Base-by-base conservation (phyloP, 1,140 invertebrate genomes). In the Scaptomyza pallida region DNA sequence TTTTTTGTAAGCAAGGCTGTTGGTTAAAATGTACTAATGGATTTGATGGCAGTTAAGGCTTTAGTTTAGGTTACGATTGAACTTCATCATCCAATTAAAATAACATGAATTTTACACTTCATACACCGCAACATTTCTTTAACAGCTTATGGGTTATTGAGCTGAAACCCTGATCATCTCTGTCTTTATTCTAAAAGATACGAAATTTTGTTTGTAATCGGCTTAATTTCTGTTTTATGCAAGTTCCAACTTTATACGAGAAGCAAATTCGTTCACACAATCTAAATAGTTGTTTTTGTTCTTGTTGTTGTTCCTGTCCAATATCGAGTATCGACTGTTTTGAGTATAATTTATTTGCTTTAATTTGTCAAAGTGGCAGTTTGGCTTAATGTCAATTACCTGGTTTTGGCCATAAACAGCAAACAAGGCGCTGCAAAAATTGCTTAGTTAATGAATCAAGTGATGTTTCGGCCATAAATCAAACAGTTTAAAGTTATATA, bases 371-470 rank as follows among this genome's bases (percentile, higher is more conserved):
- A 73, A 52, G 50, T 60, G 72, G 30, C 65, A 62, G 44, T 35
- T 70, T 70, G 51, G 51, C 75, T 61, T 68, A 63, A 77, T 82
- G 62, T 55, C 69, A 82, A 81, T 77, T 77, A 56, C 64, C 68
- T 65, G 35, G 78, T 73, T 65, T 47, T 57, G 56, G 35, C 78
- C 78, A 61, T 54, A 73, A 45, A 57, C 44, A 23, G 62, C 13
- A 19, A 35, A 1, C 26, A 30, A 33, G 30, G 43, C 43, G 63
- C 17, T 47, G 44, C 52, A 26, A 56, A 30, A 35, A 37, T 48
- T 30, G 26, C 23, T 26, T 41, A 21, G 2, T 15, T 13, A 35
- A n/a, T 15, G 19, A 13, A 23, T n/a, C n/a, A 26, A 67, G 9
- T 12, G 17, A 44, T 41, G 23, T 12, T 35, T 45, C 35, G 43